Evolutionary conservation across 1,140 invertebrate species (phyloP), one percentile per base, ranked within the genome.

Genomic region (Camponotus pennsylvanicus): DNA sequence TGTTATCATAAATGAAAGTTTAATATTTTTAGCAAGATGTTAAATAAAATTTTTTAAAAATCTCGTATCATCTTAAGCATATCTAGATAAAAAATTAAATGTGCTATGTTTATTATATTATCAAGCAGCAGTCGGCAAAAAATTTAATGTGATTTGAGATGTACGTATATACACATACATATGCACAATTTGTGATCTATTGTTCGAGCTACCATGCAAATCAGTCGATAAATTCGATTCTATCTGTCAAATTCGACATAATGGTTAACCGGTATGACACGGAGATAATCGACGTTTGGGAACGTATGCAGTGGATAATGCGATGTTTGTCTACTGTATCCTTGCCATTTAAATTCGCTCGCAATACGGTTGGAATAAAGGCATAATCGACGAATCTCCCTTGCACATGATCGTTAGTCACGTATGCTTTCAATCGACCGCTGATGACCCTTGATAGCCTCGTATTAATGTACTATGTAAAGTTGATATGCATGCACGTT

Each of bases 301-400:
- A 0, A 49, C 59, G 40, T 27, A 52, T 27, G 45, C 67, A 67
- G 52, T 55, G 45, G 42, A 67, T 69, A 79, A 79, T 67, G 63
- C 45, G 45, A 79, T n/a, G 42, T 79, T 11, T 4, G 13, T n/a
- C 7, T 67, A 34, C n/a, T 42, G 34, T 67, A 79, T 79, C 42
- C 42, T 79, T 45, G 40, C 49, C 45, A 52, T 69, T 79, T 79
- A 79, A 79, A 78, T 66, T 66, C 18, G 5, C n/a, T 79, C 32
- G n/a, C 34, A 64, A 67, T 32, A 40, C 21, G 27, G 0, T 27
- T 0, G 42, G 3, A 67, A 67, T 69, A 49, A 64, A 45, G 67
- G 2, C n/a, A 42, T 34, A 52, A 27, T 52, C 0, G 64, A 42
- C 1, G 37, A 66, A n/a, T 40, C 13, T 52, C 18, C n/a, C 7